These are phyloP conservation scores for Cephus sareptanus DNA, from an alignment of 2,888 invertebrate genomes.

Conservation along the genomic window DNA sequence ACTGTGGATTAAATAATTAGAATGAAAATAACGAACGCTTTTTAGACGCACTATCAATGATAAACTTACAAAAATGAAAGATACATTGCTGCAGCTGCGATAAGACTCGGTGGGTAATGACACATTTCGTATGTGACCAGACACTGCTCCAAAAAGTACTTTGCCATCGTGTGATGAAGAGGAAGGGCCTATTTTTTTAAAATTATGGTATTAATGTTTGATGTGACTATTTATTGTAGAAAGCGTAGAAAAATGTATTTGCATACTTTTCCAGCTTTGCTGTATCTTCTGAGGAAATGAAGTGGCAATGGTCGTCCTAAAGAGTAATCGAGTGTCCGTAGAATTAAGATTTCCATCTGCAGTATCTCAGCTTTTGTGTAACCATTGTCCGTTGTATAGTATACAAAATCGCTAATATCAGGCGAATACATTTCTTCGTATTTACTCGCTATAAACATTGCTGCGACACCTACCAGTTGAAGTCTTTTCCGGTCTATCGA, in stretches of 20 bases:
- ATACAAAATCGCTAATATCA: slow-evolving; percentile 88
- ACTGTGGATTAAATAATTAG: slow-evolving; percentile 36
- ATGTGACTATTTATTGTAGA: neutral
- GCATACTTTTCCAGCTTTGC: slow-evolving; percentile 68
- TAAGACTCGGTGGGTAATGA: slow-evolving; percentile 82
- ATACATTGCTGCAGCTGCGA: slow-evolving; percentile 85
- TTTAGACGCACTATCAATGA: slow-evolving; percentile 5
- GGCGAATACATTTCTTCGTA: slow-evolving; percentile 95
- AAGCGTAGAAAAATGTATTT: neutral
- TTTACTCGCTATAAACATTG: slow-evolving; percentile 92
- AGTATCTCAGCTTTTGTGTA: slow-evolving; percentile 83
- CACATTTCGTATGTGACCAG: slow-evolving; percentile 84
- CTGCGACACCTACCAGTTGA: slow-evolving; percentile 90
- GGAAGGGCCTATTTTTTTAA: slow-evolving; percentile 70
- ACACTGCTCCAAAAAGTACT: slow-evolving; percentile 90
- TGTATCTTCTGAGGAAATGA: slow-evolving; percentile 87
- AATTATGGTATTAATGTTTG: neutral
- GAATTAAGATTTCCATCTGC: slow-evolving; percentile 84
- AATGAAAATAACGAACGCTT: slow-evolving; percentile 1
- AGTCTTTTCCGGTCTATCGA: slow-evolving; percentile 77
- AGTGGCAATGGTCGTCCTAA: slow-evolving; percentile 89
- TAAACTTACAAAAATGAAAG: slow-evolving; percentile 73
- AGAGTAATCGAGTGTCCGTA: slow-evolving; percentile 81
- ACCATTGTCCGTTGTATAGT: slow-evolving; percentile 89
- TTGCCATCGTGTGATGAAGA: slow-evolving; percentile 82